A percentile compares a stretch with the other conserved stretches of the same genome.
Evolutionary conservation across 2,888 invertebrate genomes (phyloP).

Genomic region (Orgyia antiqua): DNA sequence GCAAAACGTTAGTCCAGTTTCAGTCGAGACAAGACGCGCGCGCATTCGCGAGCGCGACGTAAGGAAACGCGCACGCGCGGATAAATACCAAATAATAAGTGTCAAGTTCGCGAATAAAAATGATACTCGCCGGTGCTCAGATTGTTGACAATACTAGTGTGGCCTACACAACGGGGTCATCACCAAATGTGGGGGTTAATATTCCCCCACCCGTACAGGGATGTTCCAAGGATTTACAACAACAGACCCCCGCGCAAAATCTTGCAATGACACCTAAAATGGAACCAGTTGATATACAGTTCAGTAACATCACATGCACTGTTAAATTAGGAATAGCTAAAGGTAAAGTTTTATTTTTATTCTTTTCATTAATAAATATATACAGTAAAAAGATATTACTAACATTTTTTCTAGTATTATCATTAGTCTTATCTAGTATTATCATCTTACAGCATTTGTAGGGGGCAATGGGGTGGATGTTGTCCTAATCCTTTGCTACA

Average conservation of each 20-base stretch:
- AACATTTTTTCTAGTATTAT: too few species aligned
- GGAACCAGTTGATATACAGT: slow-evolving; percentile 83
- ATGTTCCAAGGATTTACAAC: slow-evolving; percentile 16
- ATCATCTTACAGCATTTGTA: too few species aligned
- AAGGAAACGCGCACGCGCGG: slow-evolving; percentile 44
- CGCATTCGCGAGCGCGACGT: slow-evolving; percentile 51
- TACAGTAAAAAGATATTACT: too few species aligned
- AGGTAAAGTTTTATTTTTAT: slow-evolving; percentile 67
- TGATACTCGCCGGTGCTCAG: slow-evolving; percentile 71
- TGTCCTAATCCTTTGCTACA: too few species aligned
- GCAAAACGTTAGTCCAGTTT: slow-evolving; percentile 21
- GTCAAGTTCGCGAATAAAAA: slow-evolving; percentile 32
- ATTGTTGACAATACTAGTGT: slow-evolving; percentile 59
- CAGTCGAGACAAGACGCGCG: slow-evolving; percentile 34
- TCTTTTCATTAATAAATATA: neutral
- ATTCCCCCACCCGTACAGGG: slow-evolving; percentile 9
- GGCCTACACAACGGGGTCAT: slow-evolving; percentile 25
- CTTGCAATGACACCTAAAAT: slow-evolving; percentile 42
- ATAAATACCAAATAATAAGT: slow-evolving; percentile 12
- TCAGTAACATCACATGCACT: slow-evolving; percentile 84
- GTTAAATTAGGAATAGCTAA: slow-evolving; percentile 85
- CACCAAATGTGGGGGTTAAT: slow-evolving; percentile 2
- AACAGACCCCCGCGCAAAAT: slow-evolving; percentile 20
- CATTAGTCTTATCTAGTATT: too few species aligned
- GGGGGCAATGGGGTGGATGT: too few species aligned